Evolutionary conservation across 2,888 invertebrate genomes (phyloP), one percentile per base, ranked within the genome.

Genomic region (Morinoia aosen): DNA sequence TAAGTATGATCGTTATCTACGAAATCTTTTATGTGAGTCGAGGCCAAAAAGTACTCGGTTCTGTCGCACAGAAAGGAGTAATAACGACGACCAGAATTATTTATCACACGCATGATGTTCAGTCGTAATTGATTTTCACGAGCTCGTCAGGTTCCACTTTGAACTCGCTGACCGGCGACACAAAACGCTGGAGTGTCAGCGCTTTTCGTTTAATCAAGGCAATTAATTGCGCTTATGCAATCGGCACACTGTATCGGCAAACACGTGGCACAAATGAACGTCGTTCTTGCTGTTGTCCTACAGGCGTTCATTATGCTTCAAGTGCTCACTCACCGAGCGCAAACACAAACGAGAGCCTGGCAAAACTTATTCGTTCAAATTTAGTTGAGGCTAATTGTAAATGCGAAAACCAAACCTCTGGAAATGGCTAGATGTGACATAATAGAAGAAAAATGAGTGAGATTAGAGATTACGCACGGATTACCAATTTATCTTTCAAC

Each of bases 181-280:
- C 40, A 40, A 57, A 93, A 93, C 93, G 57, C 57, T 57, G 57
- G 33, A 56, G 25, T 93, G 93, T 93, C 93, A 57, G 57, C 58
- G 48, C 57, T 57, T 48, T 93, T 93, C 93, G 93, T 93, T 93
- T 93, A 93, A 93, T 93, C 93, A 93, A 93, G 93, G 93, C 93
- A 93, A 93, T 93, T 93, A 93, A 93, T 93, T 93, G 93, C 93
- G 33, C n/a, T 56, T 56, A 93, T 14, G 58, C 58, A 57, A 93
- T 93, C 93, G 93, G 57, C 93, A 93, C 33, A 57, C 56, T 40
- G 90, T 93, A 93, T 93, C 57, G 93, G 57, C 93, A 93, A 93
- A 93, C 93, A 57, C 57, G 93, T 57, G 93, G n/a, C 93, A 90
- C 40, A 40, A 90, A 76, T 76, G 90, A 16, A 90, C 90, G 90